These are phyloP conservation scores for Eulemur albifrons DNA, from an alignment of 2,797 vertebrate genomes.

Conservation along the genomic window DNA sequence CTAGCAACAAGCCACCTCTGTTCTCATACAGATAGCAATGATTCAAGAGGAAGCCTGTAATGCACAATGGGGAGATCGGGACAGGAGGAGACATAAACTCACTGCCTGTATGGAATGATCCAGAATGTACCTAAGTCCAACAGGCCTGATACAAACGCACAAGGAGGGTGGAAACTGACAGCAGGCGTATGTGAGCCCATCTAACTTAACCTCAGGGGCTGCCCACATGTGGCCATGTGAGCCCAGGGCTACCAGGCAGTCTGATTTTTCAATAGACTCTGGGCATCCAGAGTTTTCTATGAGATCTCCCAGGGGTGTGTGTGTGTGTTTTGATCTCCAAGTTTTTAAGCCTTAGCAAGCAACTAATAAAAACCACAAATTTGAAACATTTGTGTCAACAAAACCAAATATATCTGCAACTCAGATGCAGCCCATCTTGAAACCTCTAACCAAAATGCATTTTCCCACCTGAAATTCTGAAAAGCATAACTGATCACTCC, in stretches of 20 bases:
- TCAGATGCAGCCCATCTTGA: neutral
- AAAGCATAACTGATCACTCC: neutral
- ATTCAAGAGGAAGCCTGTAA: neutral
- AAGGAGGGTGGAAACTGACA: neutral
- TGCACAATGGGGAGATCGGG: accelerated
- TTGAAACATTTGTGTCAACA: neutral
- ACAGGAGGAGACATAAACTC: neutral
- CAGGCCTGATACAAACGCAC: neutral
- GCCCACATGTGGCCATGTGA: accelerated
- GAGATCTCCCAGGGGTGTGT: neutral
- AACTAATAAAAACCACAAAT: neutral
- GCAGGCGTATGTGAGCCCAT: accelerated
- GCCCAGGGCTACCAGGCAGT: neutral
- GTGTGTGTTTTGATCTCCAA: neutral
- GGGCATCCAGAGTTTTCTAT: neutral
- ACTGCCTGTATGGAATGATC: neutral
- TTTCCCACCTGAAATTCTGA: neutral
- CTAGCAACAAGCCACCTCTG: neutral
- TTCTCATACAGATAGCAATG: neutral
- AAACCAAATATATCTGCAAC: neutral
- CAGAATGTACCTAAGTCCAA: neutral
- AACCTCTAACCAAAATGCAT: neutral
- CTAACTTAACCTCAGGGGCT: neutral
- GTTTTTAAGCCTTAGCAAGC: neutral
- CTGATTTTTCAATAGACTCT: neutral